A percentile compares a stretch with the other conserved stretches of the same genome.
phyloP scores from a whole-genome alignment of 2,113 vertebrate species.

The Ophthalmolycus amberensis region DNA sequence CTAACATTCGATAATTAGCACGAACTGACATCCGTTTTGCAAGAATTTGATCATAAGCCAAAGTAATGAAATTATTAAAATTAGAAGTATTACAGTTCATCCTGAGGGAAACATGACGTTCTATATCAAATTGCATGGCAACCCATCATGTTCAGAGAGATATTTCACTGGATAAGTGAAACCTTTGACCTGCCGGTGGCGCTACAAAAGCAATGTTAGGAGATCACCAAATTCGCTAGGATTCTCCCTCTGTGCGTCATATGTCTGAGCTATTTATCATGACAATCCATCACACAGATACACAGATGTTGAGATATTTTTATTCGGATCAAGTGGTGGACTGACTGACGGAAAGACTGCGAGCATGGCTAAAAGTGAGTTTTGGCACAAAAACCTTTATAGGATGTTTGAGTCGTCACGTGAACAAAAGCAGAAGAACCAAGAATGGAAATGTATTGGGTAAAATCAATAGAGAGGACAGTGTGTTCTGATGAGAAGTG shows the following conservation, averaged over 20 bases:
- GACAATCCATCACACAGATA: not conserved
- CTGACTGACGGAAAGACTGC: not conserved
- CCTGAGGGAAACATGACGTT: not conserved
- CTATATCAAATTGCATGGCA: not conserved
- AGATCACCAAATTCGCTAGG: fast-evolving
- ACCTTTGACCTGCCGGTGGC: not conserved
- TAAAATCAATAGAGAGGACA: slow-evolving; percentile 17
- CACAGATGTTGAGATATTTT: not conserved
- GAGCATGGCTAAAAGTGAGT: not conserved
- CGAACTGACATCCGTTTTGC: too few species aligned
- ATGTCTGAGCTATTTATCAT: not conserved
- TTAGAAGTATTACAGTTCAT: not conserved
- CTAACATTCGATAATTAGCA: not conserved
- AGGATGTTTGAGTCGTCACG: not conserved
- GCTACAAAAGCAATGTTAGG: not conserved
- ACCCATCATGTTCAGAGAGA: not conserved
- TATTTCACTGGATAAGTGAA: not conserved
- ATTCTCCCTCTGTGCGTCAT: not conserved
- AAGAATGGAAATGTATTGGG: not conserved
- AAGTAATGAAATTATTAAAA: too few species aligned
- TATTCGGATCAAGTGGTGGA: not conserved
- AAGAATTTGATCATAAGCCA: not conserved
- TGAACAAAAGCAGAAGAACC: slow-evolving; percentile 6
- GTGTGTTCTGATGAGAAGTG: not conserved
- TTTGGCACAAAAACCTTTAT: not conserved